phyloP scores from a whole-genome alignment of 2,113 vertebrate genomes.

The Talpa occidentalis region DNA sequence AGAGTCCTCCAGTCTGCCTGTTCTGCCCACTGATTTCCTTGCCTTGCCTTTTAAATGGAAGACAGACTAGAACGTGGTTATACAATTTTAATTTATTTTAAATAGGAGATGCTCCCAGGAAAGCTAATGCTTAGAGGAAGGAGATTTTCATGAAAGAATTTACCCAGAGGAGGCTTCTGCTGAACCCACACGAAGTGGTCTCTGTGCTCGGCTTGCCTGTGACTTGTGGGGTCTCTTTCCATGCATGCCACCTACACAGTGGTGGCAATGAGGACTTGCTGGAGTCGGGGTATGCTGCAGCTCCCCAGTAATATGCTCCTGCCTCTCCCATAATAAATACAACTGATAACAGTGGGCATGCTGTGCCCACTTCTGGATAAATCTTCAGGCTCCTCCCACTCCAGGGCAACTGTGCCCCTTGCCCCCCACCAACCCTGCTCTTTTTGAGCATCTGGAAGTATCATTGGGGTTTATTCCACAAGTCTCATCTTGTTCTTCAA shows the following conservation, averaged over 20 bases:
- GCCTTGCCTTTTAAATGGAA: background rate
- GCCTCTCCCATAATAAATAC: too few species aligned
- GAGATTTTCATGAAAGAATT: background rate
- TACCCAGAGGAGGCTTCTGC: background rate
- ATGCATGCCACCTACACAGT: accelerated
- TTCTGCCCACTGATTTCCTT: background rate
- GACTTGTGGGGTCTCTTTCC: background rate
- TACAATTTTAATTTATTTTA: background rate
- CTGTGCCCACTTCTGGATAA: background rate
- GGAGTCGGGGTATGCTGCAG: too few species aligned
- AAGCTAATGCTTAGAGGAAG: background rate
- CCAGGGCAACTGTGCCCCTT: background rate
- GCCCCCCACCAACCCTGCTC: too few species aligned
- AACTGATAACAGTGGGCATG: background rate
- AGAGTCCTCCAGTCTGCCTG: background rate
- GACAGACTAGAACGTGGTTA: background rate
- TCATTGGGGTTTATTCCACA: background rate
- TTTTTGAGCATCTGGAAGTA: background rate
- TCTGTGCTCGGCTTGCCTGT: background rate
- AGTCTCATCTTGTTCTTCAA: background rate
- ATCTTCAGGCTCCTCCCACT: background rate
- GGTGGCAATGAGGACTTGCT: background rate
- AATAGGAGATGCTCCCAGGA: background rate
- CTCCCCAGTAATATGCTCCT: background rate
- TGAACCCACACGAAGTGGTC: background rate